Evolutionary conservation across 1,140 invertebrate species (phyloP).

Genomic region (Mizuhopecten yessoensis): DNA sequence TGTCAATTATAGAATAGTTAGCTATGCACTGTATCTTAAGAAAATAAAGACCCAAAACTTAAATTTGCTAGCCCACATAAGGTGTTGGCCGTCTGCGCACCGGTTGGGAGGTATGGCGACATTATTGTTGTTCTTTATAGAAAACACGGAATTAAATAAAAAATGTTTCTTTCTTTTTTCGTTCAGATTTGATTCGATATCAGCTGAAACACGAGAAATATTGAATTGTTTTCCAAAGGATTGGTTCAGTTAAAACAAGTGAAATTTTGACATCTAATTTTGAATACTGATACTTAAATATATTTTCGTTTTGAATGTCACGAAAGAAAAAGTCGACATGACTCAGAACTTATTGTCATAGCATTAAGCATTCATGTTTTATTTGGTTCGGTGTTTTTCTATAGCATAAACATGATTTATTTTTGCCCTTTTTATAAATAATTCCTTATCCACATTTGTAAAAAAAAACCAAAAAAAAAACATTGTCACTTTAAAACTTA

Average conservation of each 20-base stretch:
- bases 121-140: constrained; percentile 17
- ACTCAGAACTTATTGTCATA: background rate
- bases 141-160: constrained; percentile 35
- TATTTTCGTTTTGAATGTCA: too few relatives aligned
- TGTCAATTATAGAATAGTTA: constrained; percentile 15
- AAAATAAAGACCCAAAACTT: background rate
- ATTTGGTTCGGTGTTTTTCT: constrained; percentile 27
- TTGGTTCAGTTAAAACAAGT: background rate
- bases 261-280: background rate
- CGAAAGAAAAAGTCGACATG: too few relatives aligned
- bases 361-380: background rate
- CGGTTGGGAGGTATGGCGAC: constrained; percentile 29
- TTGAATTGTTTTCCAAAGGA: background rate
- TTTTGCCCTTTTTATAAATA: background rate
- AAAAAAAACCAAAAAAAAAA: too few relatives aligned
- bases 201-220: background rate
- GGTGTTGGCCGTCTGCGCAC: constrained; percentile 28
- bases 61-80: constrained; percentile 27
- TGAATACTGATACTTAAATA: too few relatives aligned
- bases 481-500: background rate
- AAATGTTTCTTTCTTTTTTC: background rate
- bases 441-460: background rate
- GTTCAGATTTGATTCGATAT: background rate
- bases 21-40: background rate
- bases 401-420: background rate